phyloP scores from a whole-genome alignment of 2,888 invertebrate genomes.

The Oscheius sp. region DNA sequence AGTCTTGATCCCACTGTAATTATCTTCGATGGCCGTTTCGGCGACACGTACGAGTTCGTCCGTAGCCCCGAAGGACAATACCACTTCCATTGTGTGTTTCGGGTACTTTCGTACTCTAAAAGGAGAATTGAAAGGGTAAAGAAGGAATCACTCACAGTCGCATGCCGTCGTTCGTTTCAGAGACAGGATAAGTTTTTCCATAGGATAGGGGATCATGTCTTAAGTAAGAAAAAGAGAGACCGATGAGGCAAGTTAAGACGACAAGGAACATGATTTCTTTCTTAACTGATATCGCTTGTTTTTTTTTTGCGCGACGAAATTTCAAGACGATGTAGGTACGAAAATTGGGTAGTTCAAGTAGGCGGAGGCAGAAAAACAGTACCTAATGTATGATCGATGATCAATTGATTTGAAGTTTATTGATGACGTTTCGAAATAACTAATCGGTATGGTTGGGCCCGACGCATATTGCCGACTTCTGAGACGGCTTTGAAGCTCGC shows the following conservation, averaged over 20 bases:
- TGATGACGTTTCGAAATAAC: neutral
- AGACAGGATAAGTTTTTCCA: neutral
- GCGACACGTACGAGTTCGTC: constrained; percentile 18
- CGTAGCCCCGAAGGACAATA: constrained; percentile 18
- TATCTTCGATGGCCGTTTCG: constrained; percentile 19
- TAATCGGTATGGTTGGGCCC: neutral
- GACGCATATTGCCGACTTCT: neutral
- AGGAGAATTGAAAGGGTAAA: neutral
- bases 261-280: neutral
- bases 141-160: constrained; percentile 11
- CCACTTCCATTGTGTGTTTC: constrained; percentile 19
- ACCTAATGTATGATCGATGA: neutral
- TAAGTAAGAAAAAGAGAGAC: too few species aligned
- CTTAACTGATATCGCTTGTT: too few species aligned
- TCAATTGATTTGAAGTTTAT: neutral
- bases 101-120: constrained; percentile 23
- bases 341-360: too few species aligned
- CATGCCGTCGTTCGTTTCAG: constrained; percentile 10
- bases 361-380: neutral
- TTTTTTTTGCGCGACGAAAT: too few species aligned
- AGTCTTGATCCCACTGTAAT: constrained; percentile 14
- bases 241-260: neutral
- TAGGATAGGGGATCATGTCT: neutral
- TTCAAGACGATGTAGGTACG: too few species aligned
- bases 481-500: neutral